Evolutionary conservation across 2,888 invertebrate species (phyloP), one percentile per base, ranked within the genome.

Genomic region (Harpalus rubripes): DNA sequence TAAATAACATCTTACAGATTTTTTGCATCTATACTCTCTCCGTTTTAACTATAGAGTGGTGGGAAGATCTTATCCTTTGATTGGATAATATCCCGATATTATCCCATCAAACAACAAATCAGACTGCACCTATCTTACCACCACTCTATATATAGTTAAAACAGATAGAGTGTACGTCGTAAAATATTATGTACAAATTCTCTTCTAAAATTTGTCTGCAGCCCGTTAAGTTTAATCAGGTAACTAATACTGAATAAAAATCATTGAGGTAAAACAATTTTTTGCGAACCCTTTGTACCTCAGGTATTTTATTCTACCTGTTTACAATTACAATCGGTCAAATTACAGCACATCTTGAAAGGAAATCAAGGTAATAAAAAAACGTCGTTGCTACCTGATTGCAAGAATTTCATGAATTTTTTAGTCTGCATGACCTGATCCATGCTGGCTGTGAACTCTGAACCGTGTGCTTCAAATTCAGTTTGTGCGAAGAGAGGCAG

Each of bases 301-400:
- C 15, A 1, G 6, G 15, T 15, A 59, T 15, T 59, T 32, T 32
- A 32, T 52, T 52, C 12, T 52, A 52, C 44, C 44, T 52, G 44
- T 2, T 32, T 52, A 68, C 68, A 68, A 39, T 68, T 68, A 68
- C 26, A 26, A n/a, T 68, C 68, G 68, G 68, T 15, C 5, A 15
- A 68, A 68, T 68, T 68, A 68, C 68, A 68, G 41, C 68, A 68
- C 68, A 41, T 39, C n/a, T 32, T n/a, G n/a, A 32, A 68, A 68
- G 32, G 68, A 39, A 68, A 68, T 68, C 68, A 68, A 68, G 32
- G n/a, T 39, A 68, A 68, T 68, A 68, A 68, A 68, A 68, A 39
- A 68, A 39, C 10, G 1, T 26, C 63, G 16, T 39, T 16, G 15
- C 39, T 68, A 68, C 68, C 68, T 68, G 68, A 68, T 68, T 39